Conservation (phyloP, 2,113 vertebrate genomes). For the Percina caprodes region DNA sequence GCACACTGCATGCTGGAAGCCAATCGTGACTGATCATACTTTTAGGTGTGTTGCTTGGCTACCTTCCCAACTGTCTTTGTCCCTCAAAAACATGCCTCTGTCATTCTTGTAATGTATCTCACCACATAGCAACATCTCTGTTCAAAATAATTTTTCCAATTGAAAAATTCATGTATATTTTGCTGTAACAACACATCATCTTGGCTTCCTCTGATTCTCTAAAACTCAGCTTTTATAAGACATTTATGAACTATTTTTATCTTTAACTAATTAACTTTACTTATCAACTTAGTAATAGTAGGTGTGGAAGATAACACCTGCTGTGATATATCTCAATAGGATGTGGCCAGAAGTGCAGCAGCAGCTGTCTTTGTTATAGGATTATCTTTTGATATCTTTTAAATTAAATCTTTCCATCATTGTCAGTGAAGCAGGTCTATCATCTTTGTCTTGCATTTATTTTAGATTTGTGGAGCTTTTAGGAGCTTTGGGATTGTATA, state of each 20-base stretch:
- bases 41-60: constrained; percentile 13
- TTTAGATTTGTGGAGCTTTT: background rate
- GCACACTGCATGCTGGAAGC: constrained; percentile 17
- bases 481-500: background rate
- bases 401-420: background rate
- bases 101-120: background rate
- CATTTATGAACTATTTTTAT: background rate
- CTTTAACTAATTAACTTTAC: background rate
- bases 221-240: background rate
- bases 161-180: background rate
- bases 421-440: background rate
- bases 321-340: background rate
- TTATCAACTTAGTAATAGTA: background rate
- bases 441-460: background rate
- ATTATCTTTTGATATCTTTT: background rate
- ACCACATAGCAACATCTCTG: background rate
- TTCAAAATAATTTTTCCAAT: background rate
- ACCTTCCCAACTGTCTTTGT: constrained; percentile 3
- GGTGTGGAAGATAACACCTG: background rate
- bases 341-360: background rate
- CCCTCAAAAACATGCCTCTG: constrained; percentile 1
- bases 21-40: constrained; percentile 4
- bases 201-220: background rate
- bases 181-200: background rate
- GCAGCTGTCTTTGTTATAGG: background rate